Conservation (phyloP, 2,797 vertebrate species). For the Clarias pachynema region DNA sequence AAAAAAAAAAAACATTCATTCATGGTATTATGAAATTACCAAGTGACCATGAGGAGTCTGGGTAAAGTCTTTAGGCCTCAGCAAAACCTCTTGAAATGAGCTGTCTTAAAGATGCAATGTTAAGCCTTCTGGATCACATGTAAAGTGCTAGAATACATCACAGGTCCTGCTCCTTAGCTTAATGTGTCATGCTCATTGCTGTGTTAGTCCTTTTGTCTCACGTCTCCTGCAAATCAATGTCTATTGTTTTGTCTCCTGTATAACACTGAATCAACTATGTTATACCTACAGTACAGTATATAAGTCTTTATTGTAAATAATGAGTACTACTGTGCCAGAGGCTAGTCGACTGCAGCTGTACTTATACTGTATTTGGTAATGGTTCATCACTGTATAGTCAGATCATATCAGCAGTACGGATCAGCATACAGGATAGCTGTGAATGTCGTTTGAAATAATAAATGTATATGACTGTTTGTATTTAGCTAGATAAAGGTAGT, state of each 20-base stretch:
- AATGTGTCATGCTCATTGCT: not conserved
- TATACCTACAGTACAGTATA: not conserved
- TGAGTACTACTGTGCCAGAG: not conserved
- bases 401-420: conserved; percentile 22
- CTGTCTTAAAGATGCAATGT: not conserved
- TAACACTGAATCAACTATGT: not conserved
- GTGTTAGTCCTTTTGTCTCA: not conserved
- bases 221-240: not conserved
- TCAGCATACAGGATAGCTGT: not conserved
- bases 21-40: conserved; percentile 5
- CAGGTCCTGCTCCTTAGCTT: not conserved
- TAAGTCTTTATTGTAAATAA: conserved; percentile 5
- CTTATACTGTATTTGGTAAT: not conserved
- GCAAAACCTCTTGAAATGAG: not conserved
- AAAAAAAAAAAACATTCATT: not conserved
- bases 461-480: not conserved
- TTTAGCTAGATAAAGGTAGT: conserved; percentile 7
- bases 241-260: not conserved
- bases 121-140: not conserved
- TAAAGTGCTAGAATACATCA: conserved; percentile 5
- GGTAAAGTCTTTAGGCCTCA: not conserved
- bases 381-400: not conserved
- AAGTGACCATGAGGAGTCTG: not conserved
- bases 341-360: conserved; percentile 15
- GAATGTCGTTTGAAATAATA: conserved; percentile 2